Evolutionary conservation across 2,113 vertebrate species (phyloP).

Genomic region (Odontesthes bonariensis): DNA sequence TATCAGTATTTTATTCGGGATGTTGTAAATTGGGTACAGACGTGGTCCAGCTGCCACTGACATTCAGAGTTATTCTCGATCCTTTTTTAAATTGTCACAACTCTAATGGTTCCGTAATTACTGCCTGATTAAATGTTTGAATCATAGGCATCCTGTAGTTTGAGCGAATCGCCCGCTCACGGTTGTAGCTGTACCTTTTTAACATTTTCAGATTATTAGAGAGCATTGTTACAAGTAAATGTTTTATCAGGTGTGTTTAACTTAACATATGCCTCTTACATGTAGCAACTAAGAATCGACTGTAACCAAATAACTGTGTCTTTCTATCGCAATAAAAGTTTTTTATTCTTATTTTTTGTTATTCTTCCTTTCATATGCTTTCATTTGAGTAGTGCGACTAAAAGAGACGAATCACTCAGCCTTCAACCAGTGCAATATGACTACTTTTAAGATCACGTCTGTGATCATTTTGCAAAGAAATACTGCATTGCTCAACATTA

Average conservation of each 20-base stretch:
- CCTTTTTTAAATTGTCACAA: neutral
- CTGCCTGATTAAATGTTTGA: neutral
- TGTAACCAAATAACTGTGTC: slow-evolving; percentile 57
- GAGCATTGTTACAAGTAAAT: slow-evolving; percentile 9
- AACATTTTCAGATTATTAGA: slow-evolving; percentile 14
- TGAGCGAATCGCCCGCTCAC: slow-evolving; percentile 15
- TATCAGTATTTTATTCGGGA: neutral
- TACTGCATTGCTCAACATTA: slow-evolving; percentile 1
- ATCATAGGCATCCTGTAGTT: neutral
- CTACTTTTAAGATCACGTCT: neutral
- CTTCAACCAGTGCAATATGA: neutral
- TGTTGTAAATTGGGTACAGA: neutral
- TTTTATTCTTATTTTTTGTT: neutral
- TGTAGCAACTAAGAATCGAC: slow-evolving; percentile 30
- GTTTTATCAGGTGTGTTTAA: slow-evolving; percentile 5
- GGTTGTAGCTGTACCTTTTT: slow-evolving; percentile 17
- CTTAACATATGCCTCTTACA: slow-evolving; percentile 12
- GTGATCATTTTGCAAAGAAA: slow-evolving; percentile 10
- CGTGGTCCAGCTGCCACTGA: neutral
- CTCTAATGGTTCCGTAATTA: neutral
- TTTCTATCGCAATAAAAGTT: slow-evolving; percentile 61
- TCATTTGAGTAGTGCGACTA: neutral
- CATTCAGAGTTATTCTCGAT: no score
- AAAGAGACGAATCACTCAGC: neutral
- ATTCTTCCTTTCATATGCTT: neutral